phyloP scores from a whole-genome alignment of 2,797 vertebrate species.

The Pteronotus mesoamericanus region DNA sequence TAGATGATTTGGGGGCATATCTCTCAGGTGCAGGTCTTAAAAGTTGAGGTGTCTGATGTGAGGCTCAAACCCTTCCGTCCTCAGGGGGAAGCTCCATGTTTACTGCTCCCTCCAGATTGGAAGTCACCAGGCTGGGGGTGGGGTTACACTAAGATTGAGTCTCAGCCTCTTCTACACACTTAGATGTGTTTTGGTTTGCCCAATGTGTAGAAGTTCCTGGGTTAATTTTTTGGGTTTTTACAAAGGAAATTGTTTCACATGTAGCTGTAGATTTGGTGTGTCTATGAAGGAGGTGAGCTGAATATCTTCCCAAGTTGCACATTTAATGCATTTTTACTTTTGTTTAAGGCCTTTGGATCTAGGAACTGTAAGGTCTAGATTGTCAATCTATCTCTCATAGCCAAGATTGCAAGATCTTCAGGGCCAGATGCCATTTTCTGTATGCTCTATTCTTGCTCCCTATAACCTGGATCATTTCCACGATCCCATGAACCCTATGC shows the following conservation, averaged over 20 bases:
- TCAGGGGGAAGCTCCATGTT: not conserved
- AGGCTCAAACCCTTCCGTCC: not conserved
- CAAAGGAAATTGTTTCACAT: not conserved
- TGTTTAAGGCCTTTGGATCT: not conserved
- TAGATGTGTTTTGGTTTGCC: not conserved
- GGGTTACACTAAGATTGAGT: not conserved
- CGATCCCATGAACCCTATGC: not conserved
- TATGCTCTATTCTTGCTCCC: not conserved
- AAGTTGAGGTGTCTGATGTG: not conserved
- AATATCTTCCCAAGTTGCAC: not conserved
- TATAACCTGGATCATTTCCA: not conserved
- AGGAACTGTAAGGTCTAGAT: not conserved
- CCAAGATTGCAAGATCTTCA: not conserved
- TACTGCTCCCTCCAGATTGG: not conserved
- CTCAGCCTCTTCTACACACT: not conserved
- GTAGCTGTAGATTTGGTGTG: not conserved
- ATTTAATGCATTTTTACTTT: not conserved
- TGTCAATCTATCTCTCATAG: not conserved
- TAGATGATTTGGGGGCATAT: not conserved
- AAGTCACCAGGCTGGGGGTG: not conserved
- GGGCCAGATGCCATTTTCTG: not conserved
- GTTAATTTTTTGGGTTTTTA: not conserved
- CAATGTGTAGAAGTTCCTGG: not conserved
- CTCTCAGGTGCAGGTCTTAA: not conserved
- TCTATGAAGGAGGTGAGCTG: not conserved